Evolutionary conservation across 2,113 vertebrate species (phyloP).

Genomic region (Petromus typicus): DNA sequence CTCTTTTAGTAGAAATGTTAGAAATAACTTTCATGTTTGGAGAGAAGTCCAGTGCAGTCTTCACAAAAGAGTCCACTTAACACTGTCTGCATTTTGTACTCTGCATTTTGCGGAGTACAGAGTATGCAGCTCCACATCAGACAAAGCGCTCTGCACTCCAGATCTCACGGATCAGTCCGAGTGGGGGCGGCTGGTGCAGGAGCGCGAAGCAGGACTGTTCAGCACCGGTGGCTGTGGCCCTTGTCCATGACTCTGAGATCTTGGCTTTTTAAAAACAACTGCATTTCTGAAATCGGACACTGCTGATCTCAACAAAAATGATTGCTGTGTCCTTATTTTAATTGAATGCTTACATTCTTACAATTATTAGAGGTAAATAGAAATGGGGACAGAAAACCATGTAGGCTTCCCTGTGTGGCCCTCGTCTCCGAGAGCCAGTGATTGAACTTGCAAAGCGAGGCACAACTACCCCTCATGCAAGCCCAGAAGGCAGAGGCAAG

Average conservation of each 20-base stretch:
- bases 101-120: neutral
- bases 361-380: constrained; percentile 5
- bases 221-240: neutral
- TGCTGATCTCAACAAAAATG: neutral
- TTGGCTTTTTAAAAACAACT: neutral
- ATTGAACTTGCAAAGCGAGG: neutral
- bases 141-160: neutral
- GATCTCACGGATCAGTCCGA: neutral
- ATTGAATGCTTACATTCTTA: neutral
- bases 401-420: neutral
- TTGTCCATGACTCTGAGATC: neutral
- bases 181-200: too few relatives aligned
- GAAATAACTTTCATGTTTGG: neutral
- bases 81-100: neutral
- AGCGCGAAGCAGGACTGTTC: too few relatives aligned
- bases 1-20: neutral
- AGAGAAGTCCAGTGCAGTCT: neutral
- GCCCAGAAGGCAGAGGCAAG: neutral
- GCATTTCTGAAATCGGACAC: constrained; percentile 19
- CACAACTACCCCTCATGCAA: neutral
- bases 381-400: neutral
- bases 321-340: neutral
- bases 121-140: neutral
- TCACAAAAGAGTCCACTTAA: neutral
- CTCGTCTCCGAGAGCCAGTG: constrained; percentile 1